Evolutionary conservation across 1,140 invertebrate genomes (phyloP).

Genomic region (Drosophila tsacasi): DNA sequence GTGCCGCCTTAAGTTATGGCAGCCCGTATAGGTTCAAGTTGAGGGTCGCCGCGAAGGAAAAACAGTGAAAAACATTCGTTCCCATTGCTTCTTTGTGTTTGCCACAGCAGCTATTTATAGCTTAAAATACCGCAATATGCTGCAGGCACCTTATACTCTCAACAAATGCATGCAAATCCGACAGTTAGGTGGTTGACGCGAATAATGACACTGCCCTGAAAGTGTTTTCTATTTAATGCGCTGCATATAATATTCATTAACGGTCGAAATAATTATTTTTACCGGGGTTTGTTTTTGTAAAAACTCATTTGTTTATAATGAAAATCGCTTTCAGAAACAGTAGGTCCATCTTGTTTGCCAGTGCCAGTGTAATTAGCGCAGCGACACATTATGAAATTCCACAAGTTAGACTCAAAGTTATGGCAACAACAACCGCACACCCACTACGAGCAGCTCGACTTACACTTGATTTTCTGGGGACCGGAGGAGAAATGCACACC

Average conservation of each 20-base stretch:
- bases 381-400: slow-evolving; percentile 14
- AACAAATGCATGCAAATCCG: slow-evolving; percentile 23
- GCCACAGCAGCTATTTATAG: slow-evolving; percentile 46
- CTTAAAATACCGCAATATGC: slow-evolving; percentile 45
- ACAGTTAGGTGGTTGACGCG: slow-evolving; percentile 1
- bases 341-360: not conserved
- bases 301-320: not conserved
- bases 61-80: slow-evolving; percentile 4
- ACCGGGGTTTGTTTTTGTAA: not conserved
- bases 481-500: slow-evolving; percentile 40
- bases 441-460: slow-evolving; percentile 20
- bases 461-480: slow-evolving; percentile 40
- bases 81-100: slow-evolving; percentile 23
- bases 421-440: slow-evolving; percentile 11
- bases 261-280: not conserved
- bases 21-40: slow-evolving; percentile 66
- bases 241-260: not conserved
- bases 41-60: slow-evolving; percentile 51
- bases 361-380: not conserved
- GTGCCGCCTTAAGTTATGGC: slow-evolving; percentile 37
- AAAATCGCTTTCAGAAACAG: not conserved
- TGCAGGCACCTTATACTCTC: slow-evolving; percentile 34
- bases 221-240: not conserved
- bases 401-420: slow-evolving; percentile 12
- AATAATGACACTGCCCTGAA: not conserved